phyloP scores from a whole-genome alignment of 1,140 invertebrate genomes.

The Drosophila baimaii region DNA sequence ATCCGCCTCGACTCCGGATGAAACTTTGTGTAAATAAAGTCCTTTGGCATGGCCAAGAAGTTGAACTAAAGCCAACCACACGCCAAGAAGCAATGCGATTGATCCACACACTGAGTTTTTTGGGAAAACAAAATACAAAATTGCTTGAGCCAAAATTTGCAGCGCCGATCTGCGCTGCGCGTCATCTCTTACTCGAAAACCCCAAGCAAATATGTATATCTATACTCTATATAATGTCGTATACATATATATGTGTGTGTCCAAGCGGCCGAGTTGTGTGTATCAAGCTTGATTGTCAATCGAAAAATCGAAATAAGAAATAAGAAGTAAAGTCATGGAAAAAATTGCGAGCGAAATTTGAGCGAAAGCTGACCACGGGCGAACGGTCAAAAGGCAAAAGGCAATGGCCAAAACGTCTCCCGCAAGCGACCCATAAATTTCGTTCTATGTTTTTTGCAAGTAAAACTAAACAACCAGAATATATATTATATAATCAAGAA shows the following conservation, averaged over 20 bases:
- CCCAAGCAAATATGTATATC: slow-evolving; percentile 41
- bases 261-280: slow-evolving; percentile 78
- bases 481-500: slow-evolving; percentile 12
- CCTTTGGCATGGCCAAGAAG: slow-evolving; percentile 66
- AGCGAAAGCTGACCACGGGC: slow-evolving; percentile 31
- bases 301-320: slow-evolving; percentile 18
- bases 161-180: slow-evolving; percentile 21
- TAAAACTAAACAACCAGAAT: slow-evolving; percentile 39
- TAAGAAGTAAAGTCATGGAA: slow-evolving; percentile 32
- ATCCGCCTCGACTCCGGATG: slow-evolving; percentile 12
- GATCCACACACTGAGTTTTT: slow-evolving; percentile 74
- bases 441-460: slow-evolving; percentile 68
- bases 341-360: slow-evolving; percentile 81
- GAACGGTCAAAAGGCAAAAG: slow-evolving; percentile 3
- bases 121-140: slow-evolving; percentile 18
- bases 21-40: slow-evolving; percentile 84
- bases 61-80: slow-evolving; percentile 40
- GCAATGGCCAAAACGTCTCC: slow-evolving; percentile 28
- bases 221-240: slow-evolving; percentile 35
- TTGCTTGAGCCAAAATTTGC: slow-evolving; percentile 56
- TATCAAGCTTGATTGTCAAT: slow-evolving; percentile 77
- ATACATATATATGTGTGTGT: slow-evolving; percentile 43
- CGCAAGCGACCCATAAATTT: slow-evolving; percentile 62
- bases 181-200: slow-evolving; percentile 37
- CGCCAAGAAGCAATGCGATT: slow-evolving; percentile 75